Evolutionary conservation across 2,113 vertebrate genomes (phyloP), one percentile per base, ranked within the genome.

Genomic region (Talpa occidentalis): DNA sequence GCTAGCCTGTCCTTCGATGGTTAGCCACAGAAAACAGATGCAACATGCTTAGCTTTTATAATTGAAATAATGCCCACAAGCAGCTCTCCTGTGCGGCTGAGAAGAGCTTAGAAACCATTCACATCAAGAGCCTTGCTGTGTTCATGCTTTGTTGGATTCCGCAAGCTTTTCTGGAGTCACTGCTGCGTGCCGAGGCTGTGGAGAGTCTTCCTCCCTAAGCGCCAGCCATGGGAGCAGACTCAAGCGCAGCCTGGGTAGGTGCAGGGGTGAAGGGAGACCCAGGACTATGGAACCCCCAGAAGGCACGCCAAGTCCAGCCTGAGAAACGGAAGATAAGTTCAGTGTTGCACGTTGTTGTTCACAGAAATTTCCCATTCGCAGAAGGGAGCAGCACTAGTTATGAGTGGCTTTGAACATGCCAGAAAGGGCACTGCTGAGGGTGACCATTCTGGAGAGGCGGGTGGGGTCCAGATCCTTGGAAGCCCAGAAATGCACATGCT

Each of bases 161-260:
- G 59, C 56, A 74, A 74, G 49, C 44, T 52, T 82, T 40, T 70
- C n/a, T 16, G 30, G 62, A 40, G 78, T 74, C 69, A 14, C 28
- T 21, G 0, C 62, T 4, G 3, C 11, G 0, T 28, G 22, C 52
- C 6, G 10, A 16, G 32, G 28, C 30, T 40, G 1, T 24, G 3
- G 2, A 12, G 64, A 37, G 47, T 30, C 12, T 35, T 42, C 56
- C 9, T 37, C 49, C 70, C 47, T 19, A 0, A 35, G 32, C 40
- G 14, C 42, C 22, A 17, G 44, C 54, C 54, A 8, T 56, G 54
- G 21, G 21, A 21, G 21, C 54, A 35, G 32, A n/a, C 66, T 17
- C 2, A 4, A 67, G 66, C 66, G 49, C 59, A 70, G 52, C 60
- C 40, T 8, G 47, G 44, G 56, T 7, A 44, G 73, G 24, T 24